Base-by-base conservation (phyloP, 1,140 invertebrate genomes). In the Hydropsyche tenuis region DNA sequence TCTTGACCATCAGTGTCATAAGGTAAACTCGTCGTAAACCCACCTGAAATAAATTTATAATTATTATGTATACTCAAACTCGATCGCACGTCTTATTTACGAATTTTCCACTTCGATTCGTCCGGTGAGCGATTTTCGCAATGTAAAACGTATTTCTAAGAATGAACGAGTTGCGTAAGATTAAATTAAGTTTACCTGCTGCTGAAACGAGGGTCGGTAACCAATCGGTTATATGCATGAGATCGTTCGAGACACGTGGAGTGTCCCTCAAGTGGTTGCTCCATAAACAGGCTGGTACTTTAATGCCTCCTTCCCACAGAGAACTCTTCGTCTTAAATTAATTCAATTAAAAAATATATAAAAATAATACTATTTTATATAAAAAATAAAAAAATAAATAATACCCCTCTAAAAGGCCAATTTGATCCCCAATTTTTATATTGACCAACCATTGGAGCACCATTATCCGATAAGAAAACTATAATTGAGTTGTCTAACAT, bases 211-310 rank as follows among this genome's bases (percentile, higher is more conserved):
- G 79, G 0, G 96, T 97, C 0, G 96, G 96, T 42, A 98, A 80
- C 96, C 96, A 97, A 83, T 98, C 96, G 1, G 86, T 86, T 14
- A 97, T 90, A 79, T 97, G 94, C 81, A 97, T 88, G 56, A 90
- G 83, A 77, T 96, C 90, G 0, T 86, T 83, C 0, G 90, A 88
- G 0, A 95, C 85, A 64, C 91, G 83, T 6, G 86, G 81, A 7
- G 81, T 80, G 14, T 88, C 84, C 3, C 81, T 77, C 1, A 92
- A 77, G 6, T 80, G 78, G 0, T 88, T 85, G 46, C 88, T 89
- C 91, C 91, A 93, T 25, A 93, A 64, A 0, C 91, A 80, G 1
- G 85, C 91, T 1, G 87, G 85, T 5, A 91, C 90, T 53, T 93
- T 87, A 3, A 96, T 90, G 0, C 95, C 96, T 20, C 96, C 96